phyloP scores from a whole-genome alignment of 2,113 vertebrate genomes.

The Erpornis zantholeuca region DNA sequence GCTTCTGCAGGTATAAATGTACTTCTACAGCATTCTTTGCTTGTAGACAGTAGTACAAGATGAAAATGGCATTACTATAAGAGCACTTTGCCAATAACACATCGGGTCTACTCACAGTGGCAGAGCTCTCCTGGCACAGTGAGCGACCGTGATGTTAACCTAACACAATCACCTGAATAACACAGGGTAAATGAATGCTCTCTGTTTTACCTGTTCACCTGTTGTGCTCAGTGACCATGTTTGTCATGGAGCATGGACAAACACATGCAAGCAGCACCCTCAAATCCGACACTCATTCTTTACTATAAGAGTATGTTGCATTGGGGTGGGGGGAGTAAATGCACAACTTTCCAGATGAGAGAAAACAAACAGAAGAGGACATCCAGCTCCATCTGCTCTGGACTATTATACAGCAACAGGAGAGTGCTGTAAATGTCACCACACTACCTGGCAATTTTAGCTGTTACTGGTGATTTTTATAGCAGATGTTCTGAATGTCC shows the following conservation, averaged over 20 bases:
- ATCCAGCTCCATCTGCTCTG: not conserved
- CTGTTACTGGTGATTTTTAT: not conserved
- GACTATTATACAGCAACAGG: not conserved
- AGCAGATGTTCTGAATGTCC: not conserved
- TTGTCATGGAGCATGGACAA: not conserved
- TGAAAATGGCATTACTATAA: not conserved
- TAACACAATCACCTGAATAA: not conserved
- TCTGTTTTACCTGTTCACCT: not conserved
- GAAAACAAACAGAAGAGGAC: accelerated
- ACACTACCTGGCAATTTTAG: not conserved
- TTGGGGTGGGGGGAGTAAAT: not conserved
- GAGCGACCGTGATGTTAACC: not conserved
- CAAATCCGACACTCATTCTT: not conserved
- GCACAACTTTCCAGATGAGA: not conserved
- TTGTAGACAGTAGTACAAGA: not conserved
- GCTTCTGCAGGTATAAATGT: not conserved
- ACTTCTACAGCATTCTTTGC: not conserved
- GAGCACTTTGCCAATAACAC: not conserved
- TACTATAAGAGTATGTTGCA: not conserved
- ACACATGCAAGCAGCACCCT: not conserved
- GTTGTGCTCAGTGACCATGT: not conserved
- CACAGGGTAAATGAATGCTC: not conserved
- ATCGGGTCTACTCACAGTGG: not conserved
- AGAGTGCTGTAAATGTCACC: accelerated
- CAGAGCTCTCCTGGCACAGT: not conserved